Conservation (phyloP, 1,140 invertebrate species). For the Antheraea pernyi region DNA sequence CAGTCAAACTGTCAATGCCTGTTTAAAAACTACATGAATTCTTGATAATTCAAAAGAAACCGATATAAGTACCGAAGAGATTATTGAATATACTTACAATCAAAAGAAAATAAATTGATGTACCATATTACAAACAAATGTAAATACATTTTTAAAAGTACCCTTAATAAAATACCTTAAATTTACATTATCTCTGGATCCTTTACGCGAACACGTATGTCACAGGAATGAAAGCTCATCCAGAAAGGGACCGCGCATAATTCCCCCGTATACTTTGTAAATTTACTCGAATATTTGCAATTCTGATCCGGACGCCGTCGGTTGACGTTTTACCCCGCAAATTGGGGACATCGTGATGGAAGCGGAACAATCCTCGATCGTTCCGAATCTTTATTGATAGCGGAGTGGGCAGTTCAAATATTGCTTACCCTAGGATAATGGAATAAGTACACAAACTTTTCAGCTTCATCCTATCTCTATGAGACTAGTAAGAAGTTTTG, state of each 20-base stretch:
- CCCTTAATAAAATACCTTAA: constrained; percentile 13
- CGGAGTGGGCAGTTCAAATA: constrained; percentile 23
- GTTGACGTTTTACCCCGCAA: constrained; percentile 30
- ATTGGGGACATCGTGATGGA: constrained; percentile 32
- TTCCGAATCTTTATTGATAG: constrained; percentile 19
- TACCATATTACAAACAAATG: no score
- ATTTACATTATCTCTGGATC: constrained; percentile 22
- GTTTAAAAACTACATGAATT: no score
- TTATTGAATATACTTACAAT: no score
- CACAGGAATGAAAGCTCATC: constrained; percentile 23
- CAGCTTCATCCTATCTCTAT: not conserved
- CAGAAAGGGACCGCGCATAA: constrained; percentile 41
- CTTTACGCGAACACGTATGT: constrained; percentile 20
- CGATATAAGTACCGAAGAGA: no score
- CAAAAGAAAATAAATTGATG: no score
- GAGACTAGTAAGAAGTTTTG: no score
- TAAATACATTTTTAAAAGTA: no score
- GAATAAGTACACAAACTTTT: not conserved
- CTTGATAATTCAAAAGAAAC: no score
- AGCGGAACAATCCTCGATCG: constrained; percentile 4
- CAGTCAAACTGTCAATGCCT: no score
- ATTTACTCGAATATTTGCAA: constrained; percentile 54
- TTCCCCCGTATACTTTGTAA: constrained; percentile 56
- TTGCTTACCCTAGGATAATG: constrained; percentile 18
- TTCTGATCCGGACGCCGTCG: constrained; percentile 37